Conservation (phyloP, 2,113 vertebrate genomes). For the Vulpes vulpes region DNA sequence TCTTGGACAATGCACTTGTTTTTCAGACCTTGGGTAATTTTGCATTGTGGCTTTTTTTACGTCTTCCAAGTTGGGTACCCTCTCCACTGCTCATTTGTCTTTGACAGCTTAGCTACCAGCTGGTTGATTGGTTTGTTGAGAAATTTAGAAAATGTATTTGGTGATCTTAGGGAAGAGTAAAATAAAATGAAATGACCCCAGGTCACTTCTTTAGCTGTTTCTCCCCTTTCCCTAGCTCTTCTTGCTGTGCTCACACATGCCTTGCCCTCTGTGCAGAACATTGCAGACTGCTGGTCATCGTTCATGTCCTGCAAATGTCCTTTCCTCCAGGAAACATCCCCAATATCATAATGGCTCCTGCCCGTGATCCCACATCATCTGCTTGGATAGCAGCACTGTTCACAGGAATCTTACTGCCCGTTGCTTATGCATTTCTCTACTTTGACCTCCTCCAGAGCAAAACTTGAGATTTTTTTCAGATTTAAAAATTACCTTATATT, state of each 20-base stretch:
- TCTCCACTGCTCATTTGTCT: not conserved
- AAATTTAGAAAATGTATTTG: not conserved
- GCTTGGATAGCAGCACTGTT: accelerated
- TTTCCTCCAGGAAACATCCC: not conserved
- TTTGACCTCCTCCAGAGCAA: not conserved
- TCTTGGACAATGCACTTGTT: not conserved
- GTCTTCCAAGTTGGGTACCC: not conserved
- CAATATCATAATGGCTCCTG: not conserved
- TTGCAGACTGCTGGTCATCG: not conserved
- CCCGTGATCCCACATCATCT: not conserved
- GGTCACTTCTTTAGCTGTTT: not conserved
- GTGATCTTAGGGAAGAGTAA: not conserved
- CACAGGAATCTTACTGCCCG: too few species aligned
- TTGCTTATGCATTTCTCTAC: not conserved
- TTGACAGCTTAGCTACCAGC: not conserved
- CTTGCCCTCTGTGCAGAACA: not conserved
- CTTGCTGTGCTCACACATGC: not conserved
- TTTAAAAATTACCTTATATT: not conserved
- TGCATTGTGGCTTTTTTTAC: not conserved
- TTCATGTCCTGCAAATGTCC: too few species aligned
- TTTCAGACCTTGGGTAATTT: not conserved
- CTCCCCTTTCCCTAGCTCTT: not conserved
- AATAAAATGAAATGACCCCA: not conserved
- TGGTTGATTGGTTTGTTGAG: not conserved
- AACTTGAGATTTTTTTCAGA: not conserved